Evolutionary conservation across 2,113 vertebrate species (phyloP).

Genomic region (Mesoclemmys tuberculata): DNA sequence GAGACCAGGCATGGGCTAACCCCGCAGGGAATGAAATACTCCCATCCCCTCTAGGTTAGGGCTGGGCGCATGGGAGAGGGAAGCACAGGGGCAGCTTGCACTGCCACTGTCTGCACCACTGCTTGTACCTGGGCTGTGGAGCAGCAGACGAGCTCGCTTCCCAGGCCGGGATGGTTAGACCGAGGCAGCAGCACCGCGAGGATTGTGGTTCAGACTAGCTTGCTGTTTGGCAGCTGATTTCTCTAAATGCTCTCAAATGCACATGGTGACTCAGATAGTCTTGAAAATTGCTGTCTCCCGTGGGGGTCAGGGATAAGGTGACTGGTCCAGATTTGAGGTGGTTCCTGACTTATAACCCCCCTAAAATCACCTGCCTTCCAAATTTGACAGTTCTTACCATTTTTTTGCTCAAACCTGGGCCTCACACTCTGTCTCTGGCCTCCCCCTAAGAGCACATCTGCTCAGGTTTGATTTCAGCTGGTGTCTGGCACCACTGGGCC

Average conservation of each 20-base stretch:
- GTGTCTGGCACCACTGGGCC: background rate
- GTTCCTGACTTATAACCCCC: background rate
- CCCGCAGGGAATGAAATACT: background rate
- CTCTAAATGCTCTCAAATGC: background rate
- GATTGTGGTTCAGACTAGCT: too few relatives aligned
- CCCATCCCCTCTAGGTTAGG: too few relatives aligned
- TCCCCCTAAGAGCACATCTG: background rate
- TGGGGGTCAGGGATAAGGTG: background rate
- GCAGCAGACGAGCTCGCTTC: too few relatives aligned
- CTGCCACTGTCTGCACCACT: rapidly evolving
- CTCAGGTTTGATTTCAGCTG: background rate
- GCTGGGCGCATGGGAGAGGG: background rate
- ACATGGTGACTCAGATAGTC: background rate
- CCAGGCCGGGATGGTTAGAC: background rate
- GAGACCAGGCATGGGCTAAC: too few relatives aligned
- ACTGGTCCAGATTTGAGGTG: background rate
- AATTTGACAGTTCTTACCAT: too few relatives aligned
- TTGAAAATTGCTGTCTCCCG: background rate
- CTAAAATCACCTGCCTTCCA: background rate
- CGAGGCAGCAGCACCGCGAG: background rate
- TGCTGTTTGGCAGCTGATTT: background rate
- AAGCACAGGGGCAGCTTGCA: background rate
- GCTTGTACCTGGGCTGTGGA: background rate
- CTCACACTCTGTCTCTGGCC: background rate
- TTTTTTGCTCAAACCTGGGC: too few relatives aligned